Conservation (phyloP, 2,797 vertebrate genomes). For the Pagetopsis macropterus region DNA sequence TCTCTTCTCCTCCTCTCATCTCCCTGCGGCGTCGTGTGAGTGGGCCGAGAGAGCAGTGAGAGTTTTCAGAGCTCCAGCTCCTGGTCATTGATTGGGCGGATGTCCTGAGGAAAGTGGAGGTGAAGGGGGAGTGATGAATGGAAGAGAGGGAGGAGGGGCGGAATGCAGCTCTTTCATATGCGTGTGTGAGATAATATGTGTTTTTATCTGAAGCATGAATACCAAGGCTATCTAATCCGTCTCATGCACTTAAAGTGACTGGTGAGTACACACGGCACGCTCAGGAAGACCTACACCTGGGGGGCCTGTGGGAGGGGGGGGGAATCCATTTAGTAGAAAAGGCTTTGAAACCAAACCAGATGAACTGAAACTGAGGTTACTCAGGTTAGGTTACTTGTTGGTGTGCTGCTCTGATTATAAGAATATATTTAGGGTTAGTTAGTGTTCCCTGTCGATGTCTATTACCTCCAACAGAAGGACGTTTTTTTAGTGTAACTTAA, state of each 20-base stretch:
- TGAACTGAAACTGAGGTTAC: neutral
- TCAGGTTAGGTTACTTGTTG: too few relatives aligned
- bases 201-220: slow-evolving; percentile 46
- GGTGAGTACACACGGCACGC: slow-evolving; percentile 26
- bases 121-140: slow-evolving; percentile 4
- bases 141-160: slow-evolving; percentile 13
- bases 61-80: neutral
- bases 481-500: too few relatives aligned
- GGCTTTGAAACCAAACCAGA: neutral
- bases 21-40: neutral
- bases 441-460: too few relatives aligned
- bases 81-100: slow-evolving; percentile 29
- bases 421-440: too few relatives aligned
- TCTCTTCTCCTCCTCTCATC: neutral
- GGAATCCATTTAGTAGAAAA: neutral
- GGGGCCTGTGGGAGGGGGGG: neutral
- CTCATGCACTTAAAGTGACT: slow-evolving; percentile 45
- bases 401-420: too few relatives aligned
- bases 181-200: slow-evolving; percentile 13
- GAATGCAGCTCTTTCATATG: too few relatives aligned
- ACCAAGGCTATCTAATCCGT: slow-evolving; percentile 59
- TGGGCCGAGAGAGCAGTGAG: neutral
- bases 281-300: neutral
- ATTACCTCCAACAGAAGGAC: too few relatives aligned
- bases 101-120: slow-evolving; percentile 9